phyloP scores from a whole-genome alignment of 2,888 invertebrate species.

The Tetragonula carbonaria region DNA sequence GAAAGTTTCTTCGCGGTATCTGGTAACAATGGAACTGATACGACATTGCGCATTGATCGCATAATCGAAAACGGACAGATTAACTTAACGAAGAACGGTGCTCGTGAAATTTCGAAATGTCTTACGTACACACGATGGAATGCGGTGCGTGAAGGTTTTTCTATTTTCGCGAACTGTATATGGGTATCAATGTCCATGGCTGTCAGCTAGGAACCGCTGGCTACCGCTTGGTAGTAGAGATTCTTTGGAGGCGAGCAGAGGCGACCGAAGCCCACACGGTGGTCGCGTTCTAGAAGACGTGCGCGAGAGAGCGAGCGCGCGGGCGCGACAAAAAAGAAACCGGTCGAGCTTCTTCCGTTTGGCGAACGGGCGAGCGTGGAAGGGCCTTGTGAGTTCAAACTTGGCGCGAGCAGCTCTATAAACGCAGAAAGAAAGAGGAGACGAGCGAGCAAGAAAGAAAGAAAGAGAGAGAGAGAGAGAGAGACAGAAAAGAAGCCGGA shows the following conservation, averaged over 20 bases:
- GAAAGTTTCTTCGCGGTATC: conserved; percentile 28
- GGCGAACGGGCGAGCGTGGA: conserved; percentile 40
- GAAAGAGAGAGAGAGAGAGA: background rate
- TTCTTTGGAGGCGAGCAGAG: conserved; percentile 19
- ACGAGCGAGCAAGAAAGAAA: background rate
- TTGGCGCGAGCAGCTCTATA: conserved; percentile 60
- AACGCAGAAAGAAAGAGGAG: conserved; percentile 31
- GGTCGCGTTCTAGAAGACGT: conserved; percentile 36
- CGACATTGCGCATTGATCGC: too few relatives aligned
- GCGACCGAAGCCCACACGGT: background rate
- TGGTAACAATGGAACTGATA: too few relatives aligned
- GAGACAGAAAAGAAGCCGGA: conserved; percentile 38
- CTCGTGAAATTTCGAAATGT: background rate
- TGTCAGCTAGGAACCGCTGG: conserved; percentile 6
- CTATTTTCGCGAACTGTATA: too few relatives aligned
- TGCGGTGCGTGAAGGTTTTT: too few relatives aligned
- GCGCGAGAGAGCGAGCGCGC: background rate
- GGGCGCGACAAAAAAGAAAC: conserved; percentile 61
- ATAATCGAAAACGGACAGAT: too few relatives aligned
- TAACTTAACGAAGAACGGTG: background rate
- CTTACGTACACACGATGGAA: background rate
- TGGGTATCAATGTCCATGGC: background rate
- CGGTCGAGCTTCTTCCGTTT: conserved; percentile 64
- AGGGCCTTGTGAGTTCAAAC: conserved; percentile 49
- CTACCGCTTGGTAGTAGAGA: conserved; percentile 12